Evolutionary conservation across 2,797 vertebrate species (phyloP), one percentile per base, ranked within the genome.

Genomic region (Cichlasoma orientale): DNA sequence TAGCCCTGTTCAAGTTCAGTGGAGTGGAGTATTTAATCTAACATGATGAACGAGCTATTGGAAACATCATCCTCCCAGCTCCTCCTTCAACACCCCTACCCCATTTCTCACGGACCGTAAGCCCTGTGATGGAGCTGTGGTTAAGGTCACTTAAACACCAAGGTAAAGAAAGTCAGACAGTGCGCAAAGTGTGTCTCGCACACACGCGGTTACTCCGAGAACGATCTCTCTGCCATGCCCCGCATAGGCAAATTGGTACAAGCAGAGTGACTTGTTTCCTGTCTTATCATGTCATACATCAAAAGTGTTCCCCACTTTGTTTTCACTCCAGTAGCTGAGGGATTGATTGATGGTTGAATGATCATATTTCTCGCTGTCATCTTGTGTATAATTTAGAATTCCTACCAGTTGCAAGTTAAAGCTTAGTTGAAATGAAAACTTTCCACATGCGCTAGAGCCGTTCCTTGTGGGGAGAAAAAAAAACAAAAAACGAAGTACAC

Each of bases 1-100:
- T 75, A 75, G 87, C 74, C 89, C 80, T 63, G 91, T 94, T 94
- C 90, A 85, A 93, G 93, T 93, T 94, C 95, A 94, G 82, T 86
- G 92, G 89, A 94, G 93, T 95, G 94, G 90, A 94, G 93, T 94
- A 94, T 96, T 95, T 95, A 95, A 96, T 96, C 95, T 93, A 93
- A 94, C 90, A 93, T 95, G 95, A 96, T 94, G 94, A 95, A 96
- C 90, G 93, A 95, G 93, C 93, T 93, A 84, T 91, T 95, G 91
- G 89, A 91, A 88, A 92, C 91, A 84, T 87, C 82, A 85, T 84
- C 86, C 85, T 73, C 79, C 70, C 82, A 31, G 69, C 86, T 84
- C 89, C 89, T 91, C 90, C 90, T 66, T 69, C 70, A 54, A 74
- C 85, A 52, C 79, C 84, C 74, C 56, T 38, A 61, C 82, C 75